Conservation (phyloP, 1,140 invertebrate species). For the Drosophila suzukii region DNA sequence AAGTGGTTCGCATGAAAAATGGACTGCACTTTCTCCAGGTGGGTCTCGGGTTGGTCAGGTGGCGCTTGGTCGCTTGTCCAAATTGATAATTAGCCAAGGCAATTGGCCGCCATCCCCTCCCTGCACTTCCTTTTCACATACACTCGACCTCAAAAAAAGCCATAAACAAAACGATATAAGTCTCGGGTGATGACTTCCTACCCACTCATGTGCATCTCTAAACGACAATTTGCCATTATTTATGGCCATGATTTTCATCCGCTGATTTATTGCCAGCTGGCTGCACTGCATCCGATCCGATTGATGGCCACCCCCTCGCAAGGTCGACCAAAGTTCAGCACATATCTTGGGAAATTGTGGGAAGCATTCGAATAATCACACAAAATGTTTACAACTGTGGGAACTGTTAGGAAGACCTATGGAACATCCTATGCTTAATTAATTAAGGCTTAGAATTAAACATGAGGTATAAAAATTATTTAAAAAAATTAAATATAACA, state of each 20-base stretch:
- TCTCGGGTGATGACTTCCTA: slow-evolving; percentile 12
- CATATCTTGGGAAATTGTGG: slow-evolving; percentile 16
- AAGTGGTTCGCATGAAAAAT: neutral
- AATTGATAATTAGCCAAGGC: slow-evolving; percentile 68
- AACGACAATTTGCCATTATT: slow-evolving; percentile 72
- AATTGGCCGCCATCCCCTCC: slow-evolving; percentile 35
- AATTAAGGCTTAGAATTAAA: too few relatives aligned
- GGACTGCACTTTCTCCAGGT: slow-evolving; percentile 47
- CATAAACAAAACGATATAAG: slow-evolving; percentile 18
- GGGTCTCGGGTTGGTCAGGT: neutral
- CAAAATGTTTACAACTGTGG: slow-evolving; percentile 6
- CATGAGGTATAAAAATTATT: too few relatives aligned
- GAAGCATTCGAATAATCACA: neutral
- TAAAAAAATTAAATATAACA: too few relatives aligned
- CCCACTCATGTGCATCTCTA: slow-evolving; percentile 34
- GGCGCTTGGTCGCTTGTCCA: slow-evolving; percentile 30
- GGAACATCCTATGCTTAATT: too few relatives aligned
- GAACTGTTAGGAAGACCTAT: neutral
- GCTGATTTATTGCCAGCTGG: slow-evolving; percentile 21
- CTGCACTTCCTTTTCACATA: slow-evolving; percentile 16
- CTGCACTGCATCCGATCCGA: slow-evolving; percentile 33
- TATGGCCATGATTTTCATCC: slow-evolving; percentile 29
- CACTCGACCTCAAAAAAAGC: slow-evolving; percentile 25
- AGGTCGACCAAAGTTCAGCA: slow-evolving; percentile 7
- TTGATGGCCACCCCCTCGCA: slow-evolving; percentile 12